Evolutionary conservation across 2,113 vertebrate species (phyloP).

Genomic region (Campylomormyrus numenius): DNA sequence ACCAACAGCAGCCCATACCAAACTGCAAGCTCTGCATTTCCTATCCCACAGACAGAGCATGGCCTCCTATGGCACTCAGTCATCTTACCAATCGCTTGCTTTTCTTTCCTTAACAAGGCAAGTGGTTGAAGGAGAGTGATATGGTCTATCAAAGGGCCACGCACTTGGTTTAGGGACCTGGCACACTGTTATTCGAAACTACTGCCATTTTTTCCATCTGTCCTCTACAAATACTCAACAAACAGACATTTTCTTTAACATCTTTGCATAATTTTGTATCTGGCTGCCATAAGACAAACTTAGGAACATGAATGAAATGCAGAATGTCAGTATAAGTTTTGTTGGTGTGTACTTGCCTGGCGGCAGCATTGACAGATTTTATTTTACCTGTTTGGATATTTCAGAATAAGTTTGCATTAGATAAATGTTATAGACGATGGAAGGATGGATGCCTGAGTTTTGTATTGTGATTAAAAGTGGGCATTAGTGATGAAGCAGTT

Average conservation of each 20-base stretch:
- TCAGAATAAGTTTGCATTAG: neutral
- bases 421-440: neutral
- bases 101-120: neutral
- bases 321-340: neutral
- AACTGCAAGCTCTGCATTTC: neutral
- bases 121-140: neutral
- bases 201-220: neutral
- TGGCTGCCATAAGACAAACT: neutral
- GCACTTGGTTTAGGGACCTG: neutral
- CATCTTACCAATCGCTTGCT: neutral
- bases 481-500: too few relatives aligned
- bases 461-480: too few relatives aligned
- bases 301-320: neutral
- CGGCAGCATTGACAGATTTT: neutral
- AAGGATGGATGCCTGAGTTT: neutral
- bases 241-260: neutral
- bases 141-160: neutral
- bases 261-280: neutral
- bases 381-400: neutral
- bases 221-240: neutral
- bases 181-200: neutral
- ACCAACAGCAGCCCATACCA: too few relatives aligned
- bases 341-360: neutral
- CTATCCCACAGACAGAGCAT: neutral
- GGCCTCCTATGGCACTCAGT: neutral